Evolutionary conservation across 1,140 invertebrate genomes (phyloP).

Genomic region (Gyrodactylus salaris): DNA sequence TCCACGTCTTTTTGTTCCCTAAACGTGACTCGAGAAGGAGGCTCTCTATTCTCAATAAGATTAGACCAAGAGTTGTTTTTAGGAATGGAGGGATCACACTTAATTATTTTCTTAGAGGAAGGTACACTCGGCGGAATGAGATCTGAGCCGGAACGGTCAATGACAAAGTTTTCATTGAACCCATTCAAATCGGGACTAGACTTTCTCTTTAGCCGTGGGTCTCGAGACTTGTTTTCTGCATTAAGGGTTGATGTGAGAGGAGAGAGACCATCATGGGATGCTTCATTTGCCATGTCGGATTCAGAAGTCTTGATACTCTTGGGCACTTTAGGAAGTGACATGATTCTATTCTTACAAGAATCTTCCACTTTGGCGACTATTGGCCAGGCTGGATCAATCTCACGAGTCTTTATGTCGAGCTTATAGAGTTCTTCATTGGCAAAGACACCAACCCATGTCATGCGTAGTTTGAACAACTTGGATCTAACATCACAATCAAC

Average conservation of each 20-base stretch:
- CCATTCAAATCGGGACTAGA: background rate
- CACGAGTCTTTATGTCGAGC: background rate
- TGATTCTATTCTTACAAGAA: background rate
- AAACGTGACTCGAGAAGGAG: background rate
- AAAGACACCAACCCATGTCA: background rate
- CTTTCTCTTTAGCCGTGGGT: background rate
- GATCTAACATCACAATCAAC: background rate
- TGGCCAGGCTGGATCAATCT: conserved; percentile 4
- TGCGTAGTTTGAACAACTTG: background rate
- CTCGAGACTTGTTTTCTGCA: background rate
- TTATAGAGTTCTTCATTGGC: background rate
- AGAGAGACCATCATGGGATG: too few species aligned
- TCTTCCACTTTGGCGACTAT: background rate
- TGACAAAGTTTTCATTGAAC: background rate
- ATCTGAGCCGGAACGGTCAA: background rate
- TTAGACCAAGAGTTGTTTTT: background rate
- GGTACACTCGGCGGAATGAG: background rate
- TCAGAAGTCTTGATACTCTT: background rate
- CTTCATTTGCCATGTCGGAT: background rate
- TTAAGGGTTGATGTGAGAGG: background rate
- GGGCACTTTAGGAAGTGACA: background rate
- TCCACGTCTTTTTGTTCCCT: background rate
- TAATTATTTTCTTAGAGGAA: background rate
- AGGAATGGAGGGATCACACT: background rate
- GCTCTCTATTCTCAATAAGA: too few species aligned